phyloP scores from a whole-genome alignment of 2,113 vertebrate species.

The Onychorhynchus coronatus region DNA sequence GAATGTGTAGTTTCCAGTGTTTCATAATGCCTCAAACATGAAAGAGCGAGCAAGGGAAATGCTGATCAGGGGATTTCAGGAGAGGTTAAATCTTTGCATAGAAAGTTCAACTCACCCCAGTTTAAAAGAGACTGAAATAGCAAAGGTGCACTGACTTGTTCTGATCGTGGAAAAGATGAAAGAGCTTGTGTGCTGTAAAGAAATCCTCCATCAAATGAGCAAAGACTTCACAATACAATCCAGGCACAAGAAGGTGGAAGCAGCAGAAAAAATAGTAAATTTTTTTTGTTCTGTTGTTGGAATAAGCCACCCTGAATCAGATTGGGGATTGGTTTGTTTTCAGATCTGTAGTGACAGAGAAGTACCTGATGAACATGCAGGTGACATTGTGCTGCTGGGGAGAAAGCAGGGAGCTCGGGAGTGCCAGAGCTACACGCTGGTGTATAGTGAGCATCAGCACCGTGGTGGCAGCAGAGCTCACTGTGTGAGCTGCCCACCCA shows the following conservation, averaged over 20 bases:
- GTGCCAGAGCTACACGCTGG: rapidly evolving
- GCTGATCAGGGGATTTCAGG: slow-evolving; percentile 41
- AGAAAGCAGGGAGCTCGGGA: background rate
- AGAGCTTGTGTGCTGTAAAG: background rate
- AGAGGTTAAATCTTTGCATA: slow-evolving; percentile 48
- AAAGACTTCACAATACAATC: background rate
- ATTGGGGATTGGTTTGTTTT: background rate
- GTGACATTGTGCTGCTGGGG: rapidly evolving
- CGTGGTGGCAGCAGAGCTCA: rapidly evolving
- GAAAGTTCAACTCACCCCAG: slow-evolving; percentile 21
- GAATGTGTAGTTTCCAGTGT: background rate
- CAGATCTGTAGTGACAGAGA: background rate
- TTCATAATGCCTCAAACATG: slow-evolving; percentile 7
- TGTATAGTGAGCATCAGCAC: background rate
- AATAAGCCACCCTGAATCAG: background rate
- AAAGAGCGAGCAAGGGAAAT: slow-evolving; percentile 16
- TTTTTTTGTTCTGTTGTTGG: background rate
- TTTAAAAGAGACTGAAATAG: slow-evolving; percentile 7
- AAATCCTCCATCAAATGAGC: background rate
- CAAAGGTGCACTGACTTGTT: background rate
- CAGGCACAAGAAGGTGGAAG: background rate
- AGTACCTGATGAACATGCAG: rapidly evolving
- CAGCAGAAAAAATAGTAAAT: background rate
- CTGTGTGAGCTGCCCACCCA: rapidly evolving
- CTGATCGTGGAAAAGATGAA: slow-evolving; percentile 19